Evolutionary conservation across 2,888 invertebrate genomes (phyloP).

Genomic region (Rutpela maculata): DNA sequence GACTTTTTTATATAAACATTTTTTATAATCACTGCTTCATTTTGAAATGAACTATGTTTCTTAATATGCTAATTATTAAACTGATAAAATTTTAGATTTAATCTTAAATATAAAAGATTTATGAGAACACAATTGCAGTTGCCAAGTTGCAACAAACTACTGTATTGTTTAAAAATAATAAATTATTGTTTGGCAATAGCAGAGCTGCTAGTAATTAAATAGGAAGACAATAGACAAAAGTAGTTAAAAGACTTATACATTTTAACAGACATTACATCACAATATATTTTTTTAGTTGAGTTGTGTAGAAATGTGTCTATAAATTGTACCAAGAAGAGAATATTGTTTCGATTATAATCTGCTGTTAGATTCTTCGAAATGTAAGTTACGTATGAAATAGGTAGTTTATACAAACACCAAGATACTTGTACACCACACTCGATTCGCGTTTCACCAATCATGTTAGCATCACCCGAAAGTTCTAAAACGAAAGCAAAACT

Average conservation of each 20-base stretch:
- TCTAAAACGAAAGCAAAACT: no score
- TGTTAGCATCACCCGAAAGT: no score
- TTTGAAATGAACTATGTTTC: background rate
- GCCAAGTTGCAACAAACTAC: background rate
- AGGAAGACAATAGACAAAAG: background rate
- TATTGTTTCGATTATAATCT: no score
- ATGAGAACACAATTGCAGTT: background rate
- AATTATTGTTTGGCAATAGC: conserved; percentile 2
- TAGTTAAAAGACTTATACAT: background rate
- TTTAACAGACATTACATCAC: background rate
- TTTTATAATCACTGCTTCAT: no score
- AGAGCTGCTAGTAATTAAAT: background rate
- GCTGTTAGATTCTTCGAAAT: no score
- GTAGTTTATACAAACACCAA: no score
- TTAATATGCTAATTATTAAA: background rate
- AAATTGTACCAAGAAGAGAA: no score
- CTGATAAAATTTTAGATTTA: background rate
- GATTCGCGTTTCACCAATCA: no score
- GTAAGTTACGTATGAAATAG: no score
- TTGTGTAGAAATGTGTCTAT: background rate
- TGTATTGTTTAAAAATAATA: background rate
- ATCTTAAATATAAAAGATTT: background rate
- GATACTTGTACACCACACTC: no score
- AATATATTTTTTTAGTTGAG: background rate
- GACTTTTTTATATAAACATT: no score